These are phyloP conservation scores for Crocidura indochinensis DNA, from an alignment of 2,797 vertebrate genomes.

Conservation along the genomic window DNA sequence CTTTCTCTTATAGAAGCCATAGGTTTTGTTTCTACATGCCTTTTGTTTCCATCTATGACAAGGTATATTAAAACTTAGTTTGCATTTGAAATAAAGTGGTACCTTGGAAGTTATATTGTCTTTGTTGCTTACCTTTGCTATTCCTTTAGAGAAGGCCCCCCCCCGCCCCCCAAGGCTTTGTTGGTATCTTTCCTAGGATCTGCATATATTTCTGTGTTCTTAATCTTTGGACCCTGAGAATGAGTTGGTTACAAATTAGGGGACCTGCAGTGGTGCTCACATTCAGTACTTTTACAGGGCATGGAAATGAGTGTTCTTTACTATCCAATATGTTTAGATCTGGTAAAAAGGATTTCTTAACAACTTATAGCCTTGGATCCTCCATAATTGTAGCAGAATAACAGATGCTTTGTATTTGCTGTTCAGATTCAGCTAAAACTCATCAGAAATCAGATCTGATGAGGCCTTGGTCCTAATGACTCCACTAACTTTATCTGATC, in stretches of 20 bases:
- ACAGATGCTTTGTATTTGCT: conserved; percentile 84
- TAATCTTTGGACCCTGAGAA: neutral
- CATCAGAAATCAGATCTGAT: conserved; percentile 87
- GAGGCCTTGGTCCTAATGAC: conserved; percentile 83
- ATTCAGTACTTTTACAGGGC: conserved; percentile 13
- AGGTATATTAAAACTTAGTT: neutral
- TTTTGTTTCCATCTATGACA: too few relatives aligned
- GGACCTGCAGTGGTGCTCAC: neutral
- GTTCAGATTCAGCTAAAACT: conserved; percentile 87
- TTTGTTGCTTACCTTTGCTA: neutral
- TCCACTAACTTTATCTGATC: conserved; percentile 81
- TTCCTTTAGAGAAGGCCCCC: conserved; percentile 18
- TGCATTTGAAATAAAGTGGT: conserved; percentile 42
- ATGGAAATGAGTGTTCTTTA: conserved; percentile 24
- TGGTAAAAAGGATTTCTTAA: neutral
- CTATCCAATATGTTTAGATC: neutral
- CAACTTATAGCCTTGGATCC: neutral
- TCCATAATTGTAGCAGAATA: conserved; percentile 36
- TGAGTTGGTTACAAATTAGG: neutral
- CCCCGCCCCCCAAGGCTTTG: neutral
- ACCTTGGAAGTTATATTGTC: neutral
- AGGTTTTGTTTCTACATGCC: neutral
- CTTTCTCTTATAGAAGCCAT: conserved; percentile 8
- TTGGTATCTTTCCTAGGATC: neutral
- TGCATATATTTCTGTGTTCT: neutral